These are phyloP conservation scores for Natator depressus DNA, from an alignment of 2,113 vertebrate genomes.

Conservation along the genomic window DNA sequence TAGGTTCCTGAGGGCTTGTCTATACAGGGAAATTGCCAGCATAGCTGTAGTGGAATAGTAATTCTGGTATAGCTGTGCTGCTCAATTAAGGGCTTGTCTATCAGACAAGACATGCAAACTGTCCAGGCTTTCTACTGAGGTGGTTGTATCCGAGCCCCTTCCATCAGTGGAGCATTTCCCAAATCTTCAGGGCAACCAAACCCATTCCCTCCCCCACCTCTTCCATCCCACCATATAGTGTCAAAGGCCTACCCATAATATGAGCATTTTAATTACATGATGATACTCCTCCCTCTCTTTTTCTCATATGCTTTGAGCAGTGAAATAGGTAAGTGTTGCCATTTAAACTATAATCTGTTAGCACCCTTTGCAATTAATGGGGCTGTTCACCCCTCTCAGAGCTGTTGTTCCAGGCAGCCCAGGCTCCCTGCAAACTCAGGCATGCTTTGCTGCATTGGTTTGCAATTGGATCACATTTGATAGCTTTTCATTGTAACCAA, in stretches of 20 bases:
- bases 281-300: neutral
- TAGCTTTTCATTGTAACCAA: neutral
- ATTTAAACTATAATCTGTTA: neutral
- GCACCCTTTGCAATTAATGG: neutral
- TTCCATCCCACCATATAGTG: neutral
- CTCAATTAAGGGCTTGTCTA: neutral
- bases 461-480: neutral
- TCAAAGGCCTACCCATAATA: neutral
- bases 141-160: neutral
- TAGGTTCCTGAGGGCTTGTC: neutral
- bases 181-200: neutral
- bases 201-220: neutral
- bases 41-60: neutral
- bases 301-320: neutral
- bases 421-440: neutral
- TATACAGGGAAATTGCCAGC: neutral
- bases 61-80: neutral
- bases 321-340: neutral
- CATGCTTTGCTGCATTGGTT: neutral
- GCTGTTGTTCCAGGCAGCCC: neutral
- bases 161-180: neutral
- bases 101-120: neutral
- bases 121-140: neutral
- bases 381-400: neutral
- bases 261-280: neutral